Evolutionary conservation across 2,797 vertebrate species (phyloP).

Genomic region (Lagocephalus sceleratus): DNA sequence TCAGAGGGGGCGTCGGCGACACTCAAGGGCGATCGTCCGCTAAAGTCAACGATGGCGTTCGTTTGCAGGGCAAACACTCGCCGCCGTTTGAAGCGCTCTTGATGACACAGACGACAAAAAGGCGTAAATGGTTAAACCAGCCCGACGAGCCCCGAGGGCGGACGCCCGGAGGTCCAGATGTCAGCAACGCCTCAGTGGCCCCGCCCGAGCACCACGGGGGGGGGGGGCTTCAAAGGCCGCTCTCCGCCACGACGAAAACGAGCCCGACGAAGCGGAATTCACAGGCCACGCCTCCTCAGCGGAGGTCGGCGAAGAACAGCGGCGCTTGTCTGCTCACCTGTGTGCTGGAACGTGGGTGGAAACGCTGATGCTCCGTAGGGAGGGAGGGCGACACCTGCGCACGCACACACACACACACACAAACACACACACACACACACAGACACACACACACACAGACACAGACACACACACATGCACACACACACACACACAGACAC

Average conservation of each 20-base stretch:
- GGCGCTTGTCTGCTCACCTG: constrained; percentile 35
- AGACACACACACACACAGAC: too few relatives aligned
- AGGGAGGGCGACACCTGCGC: constrained; percentile 86
- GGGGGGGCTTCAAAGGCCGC: too few relatives aligned
- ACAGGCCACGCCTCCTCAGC: too few relatives aligned
- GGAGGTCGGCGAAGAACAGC: not conserved
- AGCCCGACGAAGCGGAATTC: too few relatives aligned
- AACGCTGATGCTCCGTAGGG: constrained; percentile 70
- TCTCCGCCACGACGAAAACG: too few relatives aligned
- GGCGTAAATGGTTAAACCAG: not conserved
- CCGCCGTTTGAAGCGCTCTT: not conserved
- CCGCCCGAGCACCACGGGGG: too few relatives aligned
- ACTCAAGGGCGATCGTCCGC: not conserved
- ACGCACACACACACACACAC: too few relatives aligned
- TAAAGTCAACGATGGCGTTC: not conserved
- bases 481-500: too few relatives aligned
- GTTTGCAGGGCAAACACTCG: not conserved
- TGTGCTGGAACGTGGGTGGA: constrained; percentile 45
- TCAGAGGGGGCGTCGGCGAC: too few relatives aligned
- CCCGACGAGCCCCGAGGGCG: not conserved
- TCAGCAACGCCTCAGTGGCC: not conserved
- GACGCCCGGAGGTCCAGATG: not conserved
- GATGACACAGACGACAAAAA: not conserved
- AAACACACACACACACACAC: constrained; percentile 47
- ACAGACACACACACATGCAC: too few relatives aligned